Base-by-base conservation (phyloP, 2,888 invertebrate genomes). In the Drosophila mimetica region DNA sequence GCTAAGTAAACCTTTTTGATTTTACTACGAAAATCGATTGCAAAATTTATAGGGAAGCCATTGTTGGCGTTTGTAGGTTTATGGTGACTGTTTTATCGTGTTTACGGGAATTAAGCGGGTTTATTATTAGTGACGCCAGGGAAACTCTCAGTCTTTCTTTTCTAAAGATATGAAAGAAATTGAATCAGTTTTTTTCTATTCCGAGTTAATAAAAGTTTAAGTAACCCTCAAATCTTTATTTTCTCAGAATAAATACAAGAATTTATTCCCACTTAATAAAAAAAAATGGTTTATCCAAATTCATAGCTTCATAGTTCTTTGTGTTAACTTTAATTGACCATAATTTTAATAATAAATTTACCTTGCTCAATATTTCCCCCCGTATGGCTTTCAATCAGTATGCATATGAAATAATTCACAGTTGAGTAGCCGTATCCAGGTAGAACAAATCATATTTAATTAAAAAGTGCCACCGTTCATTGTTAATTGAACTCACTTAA, bases 21-120 rank as follows among this genome's bases (percentile, higher is more conserved):
- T 86, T 76, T 76, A 55, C 32, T 53, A 53, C 37, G 84, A 71
- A 86, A 83, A 79, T 86, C 84, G 77, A 83, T 69, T 36, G 46
- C n/a, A 47, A 41, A 51, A 70, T 69, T 47, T 66, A 51, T 59
- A 47, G 59, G 36, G 32, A 34, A 16, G 37, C 36, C 22, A 28
- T 36, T 51, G 41, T 65, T 42, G 16, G 65, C 34, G 34, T 63
- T 30, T 32, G 16, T n/a, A 25, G 25, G 25, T 61, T 61, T 42
- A 63, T 36, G 32, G 50, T 16, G 20, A 64, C 34, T 36, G 34
- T 51, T 20, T 51, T 34, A 65, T 51, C 63, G 65, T 32, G 65
- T 30, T 63, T 50, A 50, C 34, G 13, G 51, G 48, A 42, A 64
- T 65, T 63, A 63, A 63, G 41, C 36, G 28, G 16, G 41, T 50